Evolutionary conservation across 2,888 invertebrate species (phyloP).

Genomic region (Frankliniella fusca): DNA sequence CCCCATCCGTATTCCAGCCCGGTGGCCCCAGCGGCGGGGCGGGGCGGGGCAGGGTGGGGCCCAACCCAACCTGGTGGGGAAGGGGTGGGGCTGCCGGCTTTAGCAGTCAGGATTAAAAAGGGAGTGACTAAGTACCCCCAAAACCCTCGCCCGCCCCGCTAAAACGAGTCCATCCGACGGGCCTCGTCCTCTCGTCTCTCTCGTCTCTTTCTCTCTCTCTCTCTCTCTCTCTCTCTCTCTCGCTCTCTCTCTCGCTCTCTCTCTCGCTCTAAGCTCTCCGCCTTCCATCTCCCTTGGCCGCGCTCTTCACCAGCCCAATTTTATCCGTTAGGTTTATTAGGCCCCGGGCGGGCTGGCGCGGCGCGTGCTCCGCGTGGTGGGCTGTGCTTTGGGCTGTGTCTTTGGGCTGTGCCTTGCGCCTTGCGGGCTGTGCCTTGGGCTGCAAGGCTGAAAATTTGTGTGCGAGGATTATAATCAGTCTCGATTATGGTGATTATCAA

Average conservation of each 20-base stretch:
- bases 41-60: background rate
- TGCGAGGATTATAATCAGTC: too few species aligned
- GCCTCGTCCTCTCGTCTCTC: background rate
- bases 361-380: too few species aligned
- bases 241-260: background rate
- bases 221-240: too few species aligned
- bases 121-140: conserved; percentile 24
- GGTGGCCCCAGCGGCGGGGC: background rate
- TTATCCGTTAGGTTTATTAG: too few species aligned
- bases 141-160: background rate
- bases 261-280: background rate
- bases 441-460: too few species aligned
- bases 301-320: background rate
- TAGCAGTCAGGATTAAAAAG: conserved; percentile 25
- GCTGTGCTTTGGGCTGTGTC: too few species aligned
- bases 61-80: background rate
- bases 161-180: background rate
- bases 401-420: too few species aligned
- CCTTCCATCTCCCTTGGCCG: background rate
- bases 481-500: too few species aligned
- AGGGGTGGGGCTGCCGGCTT: background rate
- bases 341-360: too few species aligned
- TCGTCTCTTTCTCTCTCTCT: too few species aligned
- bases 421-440: too few species aligned
- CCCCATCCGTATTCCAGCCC: conserved; percentile 16